A percentile compares a stretch with the other conserved stretches of the same genome.
Conservation (phyloP, 2,888 invertebrate species). For the Prenolepis imparis region DNA sequence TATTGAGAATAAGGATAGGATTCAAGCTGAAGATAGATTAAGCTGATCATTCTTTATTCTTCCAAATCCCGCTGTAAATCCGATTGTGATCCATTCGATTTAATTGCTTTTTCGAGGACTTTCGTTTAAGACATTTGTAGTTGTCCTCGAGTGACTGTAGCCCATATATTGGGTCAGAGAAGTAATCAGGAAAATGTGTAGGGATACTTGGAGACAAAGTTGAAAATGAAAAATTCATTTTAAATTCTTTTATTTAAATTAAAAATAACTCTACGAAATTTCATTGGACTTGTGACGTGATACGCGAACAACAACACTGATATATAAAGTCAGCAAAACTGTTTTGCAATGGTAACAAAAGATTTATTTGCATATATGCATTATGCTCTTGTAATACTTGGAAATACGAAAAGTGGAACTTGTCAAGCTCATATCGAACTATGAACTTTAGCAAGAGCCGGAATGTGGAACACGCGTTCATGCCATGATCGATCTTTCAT, state of each 20-base stretch:
- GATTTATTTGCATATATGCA: neutral
- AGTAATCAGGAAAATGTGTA: neutral
- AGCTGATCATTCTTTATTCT: slow-evolving; percentile 18
- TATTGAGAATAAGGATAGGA: neutral
- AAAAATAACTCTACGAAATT: neutral
- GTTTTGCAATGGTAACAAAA: neutral
- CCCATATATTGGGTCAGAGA: neutral
- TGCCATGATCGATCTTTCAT: slow-evolving; percentile 4
- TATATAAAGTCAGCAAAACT: neutral
- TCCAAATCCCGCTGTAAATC: slow-evolving; percentile 44
- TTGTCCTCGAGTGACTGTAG: slow-evolving; percentile 75
- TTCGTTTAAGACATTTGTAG: slow-evolving; percentile 81
- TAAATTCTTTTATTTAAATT: neutral
- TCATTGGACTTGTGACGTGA: neutral
- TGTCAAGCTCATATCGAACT: neutral
- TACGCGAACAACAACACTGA: neutral
- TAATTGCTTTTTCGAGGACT: slow-evolving; percentile 83
- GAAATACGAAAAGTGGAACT: neutral
- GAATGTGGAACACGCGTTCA: neutral
- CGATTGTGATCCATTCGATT: slow-evolving; percentile 72
- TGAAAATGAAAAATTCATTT: neutral
- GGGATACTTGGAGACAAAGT: neutral
- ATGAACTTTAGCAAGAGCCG: neutral
- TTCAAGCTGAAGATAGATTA: slow-evolving; percentile 3
- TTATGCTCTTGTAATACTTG: neutral